These are phyloP conservation scores for Periophthalmodon schlosseri DNA, from an alignment of 2,113 vertebrate genomes.

Conservation along the genomic window DNA sequence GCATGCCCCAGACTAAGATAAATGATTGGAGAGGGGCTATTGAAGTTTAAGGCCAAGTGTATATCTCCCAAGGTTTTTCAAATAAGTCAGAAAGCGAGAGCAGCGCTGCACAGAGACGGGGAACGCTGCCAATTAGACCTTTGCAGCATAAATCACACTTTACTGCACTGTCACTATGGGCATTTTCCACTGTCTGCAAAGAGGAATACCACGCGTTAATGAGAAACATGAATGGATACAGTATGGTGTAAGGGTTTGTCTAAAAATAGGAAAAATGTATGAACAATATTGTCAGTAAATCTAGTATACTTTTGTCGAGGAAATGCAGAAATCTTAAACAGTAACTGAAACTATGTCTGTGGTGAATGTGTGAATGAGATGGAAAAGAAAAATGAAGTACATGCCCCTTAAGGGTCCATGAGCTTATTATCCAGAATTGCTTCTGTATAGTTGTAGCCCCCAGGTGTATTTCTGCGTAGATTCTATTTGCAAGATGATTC, in stretches of 20 bases:
- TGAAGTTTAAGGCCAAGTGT: constrained; percentile 55
- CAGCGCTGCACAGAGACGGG: constrained; percentile 41
- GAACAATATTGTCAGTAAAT: constrained; percentile 5
- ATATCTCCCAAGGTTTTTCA: constrained; percentile 65
- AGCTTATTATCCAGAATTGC: constrained; percentile 51
- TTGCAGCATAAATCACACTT: constrained; percentile 71
- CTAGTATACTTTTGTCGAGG: background rate
- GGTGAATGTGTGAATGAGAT: constrained; percentile 12
- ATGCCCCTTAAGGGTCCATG: constrained; percentile 43
- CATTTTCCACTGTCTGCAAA: constrained; percentile 44
- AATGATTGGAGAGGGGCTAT: constrained; percentile 57
- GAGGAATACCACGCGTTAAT: constrained; percentile 48
- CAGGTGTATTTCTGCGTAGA: constrained; percentile 12
- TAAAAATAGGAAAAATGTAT: constrained; percentile 13
- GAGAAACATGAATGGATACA: constrained; percentile 22
- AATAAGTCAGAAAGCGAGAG: constrained; percentile 58
- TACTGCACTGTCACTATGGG: constrained; percentile 57
- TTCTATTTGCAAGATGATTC: background rate
- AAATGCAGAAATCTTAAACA: background rate
- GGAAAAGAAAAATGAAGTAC: constrained; percentile 25
- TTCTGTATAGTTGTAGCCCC: constrained; percentile 40
- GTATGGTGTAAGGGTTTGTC: constrained; percentile 31
- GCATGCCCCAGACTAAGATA: constrained; percentile 56
- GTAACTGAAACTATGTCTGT: background rate
- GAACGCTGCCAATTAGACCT: constrained; percentile 63